Evolutionary conservation across 2,113 vertebrate species (phyloP).

Genomic region (Nesogale talazaci): DNA sequence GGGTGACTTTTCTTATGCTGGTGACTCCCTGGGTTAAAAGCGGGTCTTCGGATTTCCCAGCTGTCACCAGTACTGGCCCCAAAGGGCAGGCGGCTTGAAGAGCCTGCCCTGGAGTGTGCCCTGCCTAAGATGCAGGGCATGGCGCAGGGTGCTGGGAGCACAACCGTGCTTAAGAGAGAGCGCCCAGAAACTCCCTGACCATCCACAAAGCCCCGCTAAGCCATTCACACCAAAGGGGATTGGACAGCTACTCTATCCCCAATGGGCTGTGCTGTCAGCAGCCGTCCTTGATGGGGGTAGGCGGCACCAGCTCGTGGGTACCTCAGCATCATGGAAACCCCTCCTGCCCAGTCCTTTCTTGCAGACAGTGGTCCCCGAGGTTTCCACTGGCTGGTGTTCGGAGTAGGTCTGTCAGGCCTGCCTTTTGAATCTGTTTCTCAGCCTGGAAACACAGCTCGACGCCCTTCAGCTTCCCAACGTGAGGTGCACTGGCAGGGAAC

Average conservation of each 20-base stretch:
- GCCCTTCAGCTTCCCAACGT: neutral
- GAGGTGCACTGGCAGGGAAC: neutral
- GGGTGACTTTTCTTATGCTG: neutral
- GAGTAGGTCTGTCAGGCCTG: neutral
- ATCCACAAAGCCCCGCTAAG: neutral
- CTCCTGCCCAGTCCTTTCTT: neutral
- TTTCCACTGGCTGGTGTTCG: neutral
- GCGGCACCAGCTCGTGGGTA: neutral
- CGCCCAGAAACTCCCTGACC: neutral
- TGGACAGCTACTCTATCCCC: neutral
- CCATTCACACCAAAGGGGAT: neutral
- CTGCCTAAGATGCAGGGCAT: neutral
- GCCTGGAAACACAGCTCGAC: neutral
- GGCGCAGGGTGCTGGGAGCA: neutral
- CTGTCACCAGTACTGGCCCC: neutral
- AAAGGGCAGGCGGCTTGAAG: neutral
- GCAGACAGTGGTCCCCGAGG: neutral
- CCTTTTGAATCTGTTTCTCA: neutral
- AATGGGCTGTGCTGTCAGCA: neutral
- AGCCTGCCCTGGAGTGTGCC: rapidly evolving
- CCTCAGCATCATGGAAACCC: neutral
- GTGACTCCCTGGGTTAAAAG: neutral
- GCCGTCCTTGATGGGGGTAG: neutral
- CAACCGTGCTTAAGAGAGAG: neutral
- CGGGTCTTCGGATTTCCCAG: neutral